Evolutionary conservation across 2,888 invertebrate genomes (phyloP).

Genomic region (Maniola hyperantus): DNA sequence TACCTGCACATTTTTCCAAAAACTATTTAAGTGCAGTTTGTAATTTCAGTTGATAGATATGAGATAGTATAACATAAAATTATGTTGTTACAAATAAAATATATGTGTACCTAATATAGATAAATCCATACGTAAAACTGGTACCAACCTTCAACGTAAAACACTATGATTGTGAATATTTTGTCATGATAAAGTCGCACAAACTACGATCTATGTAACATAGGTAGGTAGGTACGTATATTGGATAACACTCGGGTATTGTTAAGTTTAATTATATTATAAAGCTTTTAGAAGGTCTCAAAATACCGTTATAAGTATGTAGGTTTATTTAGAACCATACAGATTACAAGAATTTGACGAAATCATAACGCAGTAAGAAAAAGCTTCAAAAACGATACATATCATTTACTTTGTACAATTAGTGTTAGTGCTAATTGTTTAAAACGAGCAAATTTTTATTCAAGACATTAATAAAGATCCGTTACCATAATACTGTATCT

Average conservation of each 20-base stretch:
- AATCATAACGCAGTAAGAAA: background rate
- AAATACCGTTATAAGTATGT: no score
- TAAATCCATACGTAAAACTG: background rate
- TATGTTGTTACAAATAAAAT: background rate
- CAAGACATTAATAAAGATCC: conserved; percentile 23
- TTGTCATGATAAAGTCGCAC: conserved; percentile 4
- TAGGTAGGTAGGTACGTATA: no score
- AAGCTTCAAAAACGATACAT: background rate
- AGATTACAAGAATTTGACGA: background rate
- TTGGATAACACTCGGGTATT: no score
- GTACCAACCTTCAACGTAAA: background rate
- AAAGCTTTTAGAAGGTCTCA: background rate
- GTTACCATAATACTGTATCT: conserved; percentile 9
- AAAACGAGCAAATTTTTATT: conserved; percentile 3
- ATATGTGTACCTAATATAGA: background rate
- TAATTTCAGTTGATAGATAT: no score
- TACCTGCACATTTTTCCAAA: no score
- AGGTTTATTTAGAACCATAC: background rate
- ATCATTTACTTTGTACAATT: conserved; percentile 1
- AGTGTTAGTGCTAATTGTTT: conserved; percentile 18
- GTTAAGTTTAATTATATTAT: background rate
- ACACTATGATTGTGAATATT: conserved; percentile 2
- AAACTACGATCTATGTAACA: background rate
- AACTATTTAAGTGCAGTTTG: no score
- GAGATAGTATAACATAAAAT: no score